Evolutionary conservation across 2,113 vertebrate genomes (phyloP), one percentile per base, ranked within the genome.

Genomic region (Capreolus pygargus): DNA sequence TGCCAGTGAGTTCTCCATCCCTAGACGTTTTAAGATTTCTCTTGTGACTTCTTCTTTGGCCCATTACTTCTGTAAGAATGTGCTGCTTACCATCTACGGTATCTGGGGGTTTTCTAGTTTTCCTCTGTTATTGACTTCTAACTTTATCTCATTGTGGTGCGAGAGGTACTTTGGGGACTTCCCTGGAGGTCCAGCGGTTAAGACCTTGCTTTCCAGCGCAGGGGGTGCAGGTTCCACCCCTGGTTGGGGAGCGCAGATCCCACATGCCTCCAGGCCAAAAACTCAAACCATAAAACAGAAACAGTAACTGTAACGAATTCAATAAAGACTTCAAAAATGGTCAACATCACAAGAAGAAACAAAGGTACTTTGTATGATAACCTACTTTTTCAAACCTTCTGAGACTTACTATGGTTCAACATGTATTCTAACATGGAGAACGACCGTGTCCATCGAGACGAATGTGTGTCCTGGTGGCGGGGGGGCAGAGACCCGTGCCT

Each of bases 401-500:
- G 43, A 94, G 12, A 30, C 52, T 70, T 39, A 52, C 16, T 27
- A 28, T 1, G 14, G n/a, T n/a, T 67, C 58, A 15, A 45, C 5
- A 3, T 2, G 33, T 5, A 16, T 1, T 76, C 79, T 27, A 10
- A 21, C 55, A 1, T 11, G 11, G 28, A 54, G 9, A 60, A 45
- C 3, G 64, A 12, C 58, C 15, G 9, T 0, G 23, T 15, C 4
- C 14, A 21, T 7, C 52, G 39, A 85, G 50, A 55, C 57, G 45
- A 57, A 13, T 2, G 4, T 6, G 30, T 15, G 57, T 47, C 27
- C 23, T 10, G 19, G n/a, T 16, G 55, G 30, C 33, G 1, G 0
- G 36, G 36, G 52, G 30, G 25, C 15, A 84, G n/a, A 8, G 54
- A 16, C 76, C 39, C 7, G 11, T 11, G 15, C 11, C 61, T 21